A percentile compares a stretch with the other conserved stretches of the same genome.
phyloP scores from a whole-genome alignment of 2,797 vertebrate species.

The Acanthiza pusilla region DNA sequence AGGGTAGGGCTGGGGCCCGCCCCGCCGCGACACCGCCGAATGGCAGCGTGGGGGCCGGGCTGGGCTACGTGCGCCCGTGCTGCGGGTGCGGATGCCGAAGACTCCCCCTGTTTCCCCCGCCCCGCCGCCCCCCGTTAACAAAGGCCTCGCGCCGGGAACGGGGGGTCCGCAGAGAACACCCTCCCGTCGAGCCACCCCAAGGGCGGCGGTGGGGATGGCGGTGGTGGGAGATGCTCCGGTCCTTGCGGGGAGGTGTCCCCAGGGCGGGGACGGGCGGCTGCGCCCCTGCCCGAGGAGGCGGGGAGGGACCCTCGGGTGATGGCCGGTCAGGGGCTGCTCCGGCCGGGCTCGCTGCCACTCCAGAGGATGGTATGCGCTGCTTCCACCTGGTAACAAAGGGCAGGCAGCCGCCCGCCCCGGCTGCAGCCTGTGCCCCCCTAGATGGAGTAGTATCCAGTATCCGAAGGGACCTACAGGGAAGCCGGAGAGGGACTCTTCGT shows the following conservation, averaged over 20 bases:
- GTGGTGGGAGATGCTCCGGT: not conserved
- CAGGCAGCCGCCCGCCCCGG: too few species aligned
- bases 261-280: not conserved
- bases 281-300: not conserved
- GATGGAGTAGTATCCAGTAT: not conserved
- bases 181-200: not conserved
- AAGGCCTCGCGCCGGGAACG: not conserved
- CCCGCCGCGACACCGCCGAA: not conserved
- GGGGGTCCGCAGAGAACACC: not conserved
- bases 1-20: not conserved
- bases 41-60: not conserved
- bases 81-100: not conserved
- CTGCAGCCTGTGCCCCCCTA: not conserved
- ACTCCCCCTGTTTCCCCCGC: not conserved
- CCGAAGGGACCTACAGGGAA: not conserved
- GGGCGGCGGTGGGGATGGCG: not conserved
- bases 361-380: not conserved
- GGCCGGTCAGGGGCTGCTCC: not conserved
- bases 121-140: not conserved
- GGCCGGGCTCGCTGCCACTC: not conserved
- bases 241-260: not conserved
- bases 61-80: constrained; percentile 59
- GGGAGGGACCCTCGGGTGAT: not conserved
- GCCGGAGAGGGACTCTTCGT: not conserved
- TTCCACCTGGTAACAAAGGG: not conserved